Conservation (phyloP, 2,113 vertebrate genomes). For the Istiophorus platypterus region DNA sequence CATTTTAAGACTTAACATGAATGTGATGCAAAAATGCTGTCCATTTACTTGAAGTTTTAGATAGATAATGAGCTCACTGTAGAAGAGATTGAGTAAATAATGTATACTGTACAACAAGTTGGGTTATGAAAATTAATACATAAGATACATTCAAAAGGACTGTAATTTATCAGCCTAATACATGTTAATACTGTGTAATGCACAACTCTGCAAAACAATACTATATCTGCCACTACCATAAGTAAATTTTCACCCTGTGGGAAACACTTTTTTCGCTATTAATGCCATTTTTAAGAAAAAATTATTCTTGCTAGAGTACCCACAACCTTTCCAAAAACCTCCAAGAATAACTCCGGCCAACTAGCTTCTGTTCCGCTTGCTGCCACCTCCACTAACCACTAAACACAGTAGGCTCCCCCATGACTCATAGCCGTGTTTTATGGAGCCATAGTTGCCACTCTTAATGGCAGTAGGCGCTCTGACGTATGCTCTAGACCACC, state of each 20-base stretch:
- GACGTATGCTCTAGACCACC: slow-evolving; percentile 73
- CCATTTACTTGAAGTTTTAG: background rate
- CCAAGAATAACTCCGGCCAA: slow-evolving; percentile 43
- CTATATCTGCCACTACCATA: background rate
- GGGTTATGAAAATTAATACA: background rate
- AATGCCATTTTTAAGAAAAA: slow-evolving; percentile 4
- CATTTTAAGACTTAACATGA: background rate
- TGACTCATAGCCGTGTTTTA: slow-evolving; percentile 76
- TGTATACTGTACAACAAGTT: background rate
- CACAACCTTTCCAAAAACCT: slow-evolving; percentile 49
- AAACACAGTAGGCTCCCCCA: slow-evolving; percentile 71
- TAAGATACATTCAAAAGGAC: background rate
- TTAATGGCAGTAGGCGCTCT: slow-evolving; percentile 67
- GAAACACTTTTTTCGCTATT: slow-evolving; percentile 18
- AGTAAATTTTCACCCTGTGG: background rate
- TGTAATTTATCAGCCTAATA: background rate
- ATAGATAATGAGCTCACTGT: background rate
- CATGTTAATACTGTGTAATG: background rate
- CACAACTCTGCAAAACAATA: background rate
- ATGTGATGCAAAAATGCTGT: background rate
- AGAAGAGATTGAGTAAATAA: background rate
- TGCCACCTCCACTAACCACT: slow-evolving; percentile 75
- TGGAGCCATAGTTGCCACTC: slow-evolving; percentile 70
- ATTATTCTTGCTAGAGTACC: background rate
- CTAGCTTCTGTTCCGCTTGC: slow-evolving; percentile 66